These are phyloP conservation scores for Haliaeetus leucogaster DNA, from an alignment of 2,113 vertebrate species.

Conservation along the genomic window DNA sequence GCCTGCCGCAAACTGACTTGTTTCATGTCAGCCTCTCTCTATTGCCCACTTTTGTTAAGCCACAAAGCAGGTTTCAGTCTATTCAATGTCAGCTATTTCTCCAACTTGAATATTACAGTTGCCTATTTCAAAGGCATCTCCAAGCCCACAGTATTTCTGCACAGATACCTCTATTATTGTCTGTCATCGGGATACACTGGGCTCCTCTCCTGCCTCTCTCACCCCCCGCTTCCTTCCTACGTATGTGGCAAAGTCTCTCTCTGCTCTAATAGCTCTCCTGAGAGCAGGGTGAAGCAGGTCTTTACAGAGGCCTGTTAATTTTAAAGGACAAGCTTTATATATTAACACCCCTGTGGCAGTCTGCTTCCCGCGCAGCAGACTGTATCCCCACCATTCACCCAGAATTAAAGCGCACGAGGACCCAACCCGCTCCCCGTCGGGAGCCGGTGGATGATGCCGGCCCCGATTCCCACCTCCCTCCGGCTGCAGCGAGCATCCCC, in stretches of 20 bases:
- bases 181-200: not conserved
- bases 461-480: not conserved
- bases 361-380: fast-evolving
- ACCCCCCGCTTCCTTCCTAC: not conserved
- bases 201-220: not conserved
- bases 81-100: constrained; percentile 44
- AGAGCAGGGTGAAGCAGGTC: constrained; percentile 64
- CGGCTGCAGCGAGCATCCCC: not conserved
- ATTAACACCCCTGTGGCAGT: constrained; percentile 5
- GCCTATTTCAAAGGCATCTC: constrained; percentile 65
- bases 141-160: constrained; percentile 57
- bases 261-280: constrained; percentile 71
- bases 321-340: constrained; percentile 59
- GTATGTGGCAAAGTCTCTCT: constrained; percentile 29
- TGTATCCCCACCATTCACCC: not conserved
- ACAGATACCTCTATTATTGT: constrained; percentile 51
- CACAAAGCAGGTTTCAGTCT: constrained; percentile 54
- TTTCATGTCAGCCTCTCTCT: constrained; percentile 43
- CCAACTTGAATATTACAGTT: constrained; percentile 18
- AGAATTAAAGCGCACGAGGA: not conserved
- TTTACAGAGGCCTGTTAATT: constrained; percentile 73
- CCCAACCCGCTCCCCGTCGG: fast-evolving
- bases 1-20: constrained; percentile 56
- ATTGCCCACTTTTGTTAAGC: constrained; percentile 66
- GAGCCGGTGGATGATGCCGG: not conserved